Evolutionary conservation across 2,888 invertebrate genomes (phyloP), one percentile per base, ranked within the genome.

Genomic region (Koerneria pararmatus): DNA sequence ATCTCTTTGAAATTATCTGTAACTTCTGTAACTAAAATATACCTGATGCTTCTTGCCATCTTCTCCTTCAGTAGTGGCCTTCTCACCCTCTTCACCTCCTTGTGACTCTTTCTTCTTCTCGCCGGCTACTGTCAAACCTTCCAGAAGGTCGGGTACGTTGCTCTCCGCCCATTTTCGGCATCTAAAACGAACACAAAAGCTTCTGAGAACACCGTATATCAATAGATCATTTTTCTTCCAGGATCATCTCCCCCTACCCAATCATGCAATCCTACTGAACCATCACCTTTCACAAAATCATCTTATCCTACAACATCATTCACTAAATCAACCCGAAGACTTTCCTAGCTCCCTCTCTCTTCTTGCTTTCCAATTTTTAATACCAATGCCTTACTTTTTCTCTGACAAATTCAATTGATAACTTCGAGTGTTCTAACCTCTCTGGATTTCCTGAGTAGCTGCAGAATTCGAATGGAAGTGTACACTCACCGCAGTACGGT

Each of bases 361-460:
- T n/a, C n/a, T n/a, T n/a, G n/a, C n/a, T n/a, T n/a, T n/a, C n/a
- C n/a, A n/a, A n/a, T n/a, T n/a, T n/a, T n/a, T n/a, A n/a, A n/a
- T n/a, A n/a, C n/a, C n/a, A n/a, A n/a, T n/a, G n/a, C n/a, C n/a
- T n/a, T n/a, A n/a, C n/a, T n/a, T n/a, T n/a, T n/a, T n/a, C n/a
- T n/a, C n/a, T n/a, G 41, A 41, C 11, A 15, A 41, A 15, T 41
- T 15, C n/a, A n/a, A n/a, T n/a, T n/a, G n/a, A n/a, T n/a, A n/a
- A n/a, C n/a, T n/a, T n/a, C n/a, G n/a, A n/a, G n/a, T n/a, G n/a
- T n/a, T n/a, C n/a, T 41, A n/a, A 63, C 63, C 53, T 64, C 22
- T 95, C 95, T 84, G 92, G 93, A 85, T 93, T 93, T 11, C 95
- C 95, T 85, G 95, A 94, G 85, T 92, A 95, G 87, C 97, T 95